Percentiles rank a stretch among this genome's conserved stretches.
These are phyloP conservation scores for Rhinatrema bivittatum DNA, from an alignment of 2,797 vertebrate species.

Conservation along the genomic window DNA sequence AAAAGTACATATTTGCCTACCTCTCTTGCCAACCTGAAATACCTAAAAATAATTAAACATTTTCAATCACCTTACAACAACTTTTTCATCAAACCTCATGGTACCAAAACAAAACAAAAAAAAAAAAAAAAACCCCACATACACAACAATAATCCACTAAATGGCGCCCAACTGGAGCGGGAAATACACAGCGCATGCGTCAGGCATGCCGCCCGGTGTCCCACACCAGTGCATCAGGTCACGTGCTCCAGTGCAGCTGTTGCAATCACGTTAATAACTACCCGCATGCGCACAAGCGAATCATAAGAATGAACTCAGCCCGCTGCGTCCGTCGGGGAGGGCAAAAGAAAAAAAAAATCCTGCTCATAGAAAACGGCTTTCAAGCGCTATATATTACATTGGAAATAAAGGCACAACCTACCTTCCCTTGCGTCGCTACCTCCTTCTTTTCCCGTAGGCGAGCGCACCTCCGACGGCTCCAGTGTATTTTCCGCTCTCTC, in stretches of 20 bases:
- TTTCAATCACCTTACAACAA: no score
- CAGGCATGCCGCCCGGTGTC: slow-evolving; percentile 24
- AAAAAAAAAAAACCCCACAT: slow-evolving; percentile 21
- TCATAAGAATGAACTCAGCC: slow-evolving; percentile 12
- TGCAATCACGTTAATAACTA: slow-evolving; percentile 12
- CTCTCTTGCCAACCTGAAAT: no score
- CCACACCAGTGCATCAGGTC: no score
- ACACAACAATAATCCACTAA: no score
- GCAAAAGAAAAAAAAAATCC: no score
- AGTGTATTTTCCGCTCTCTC: background rate
- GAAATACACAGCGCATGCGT: slow-evolving; percentile 1
- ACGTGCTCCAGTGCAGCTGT: slow-evolving; percentile 54
- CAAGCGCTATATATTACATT: no score
- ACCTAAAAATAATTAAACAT: no score
- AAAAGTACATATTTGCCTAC: no score
- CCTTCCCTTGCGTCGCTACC: no score
- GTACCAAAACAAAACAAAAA: slow-evolving; percentile 7
- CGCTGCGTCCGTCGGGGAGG: background rate
- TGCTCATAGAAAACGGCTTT: no score
- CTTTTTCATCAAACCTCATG: no score
- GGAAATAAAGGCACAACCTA: no score
- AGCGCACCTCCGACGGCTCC: slow-evolving; percentile 5
- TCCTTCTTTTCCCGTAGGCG: slow-evolving; percentile 20
- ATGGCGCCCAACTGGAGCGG: background rate
- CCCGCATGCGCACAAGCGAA: slow-evolving; percentile 21